A percentile compares a stretch with the other conserved stretches of the same genome.
Conservation (phyloP, 1,140 invertebrate species). For the Oscheius sp. region DNA sequence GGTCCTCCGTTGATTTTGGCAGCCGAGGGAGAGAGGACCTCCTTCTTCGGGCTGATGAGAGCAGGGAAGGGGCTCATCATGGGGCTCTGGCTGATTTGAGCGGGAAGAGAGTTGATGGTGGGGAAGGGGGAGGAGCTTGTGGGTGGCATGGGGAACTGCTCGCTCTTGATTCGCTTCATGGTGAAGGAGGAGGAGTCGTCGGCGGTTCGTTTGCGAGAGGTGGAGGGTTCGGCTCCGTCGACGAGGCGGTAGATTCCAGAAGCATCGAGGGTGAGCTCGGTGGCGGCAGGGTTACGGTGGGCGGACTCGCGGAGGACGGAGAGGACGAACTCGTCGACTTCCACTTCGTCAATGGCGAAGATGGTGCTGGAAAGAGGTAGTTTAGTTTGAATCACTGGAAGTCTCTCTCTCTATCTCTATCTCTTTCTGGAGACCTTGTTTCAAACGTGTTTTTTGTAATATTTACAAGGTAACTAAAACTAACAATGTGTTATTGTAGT, state of each 20-base stretch:
- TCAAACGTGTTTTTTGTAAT: too few relatives aligned
- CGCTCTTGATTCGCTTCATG: not conserved
- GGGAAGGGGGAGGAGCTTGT: not conserved
- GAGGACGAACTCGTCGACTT: not conserved
- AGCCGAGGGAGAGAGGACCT: not conserved
- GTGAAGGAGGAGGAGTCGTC: not conserved
- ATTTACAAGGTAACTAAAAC: too few relatives aligned
- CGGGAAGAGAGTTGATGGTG: not conserved
- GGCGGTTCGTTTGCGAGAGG: not conserved
- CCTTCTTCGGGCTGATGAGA: not conserved
- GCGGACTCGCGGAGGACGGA: not conserved
- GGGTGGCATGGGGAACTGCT: conserved; percentile 1
- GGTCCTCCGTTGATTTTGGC: too few relatives aligned
- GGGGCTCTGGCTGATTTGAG: not conserved
- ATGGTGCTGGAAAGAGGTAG: not conserved
- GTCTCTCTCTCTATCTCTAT: too few relatives aligned
- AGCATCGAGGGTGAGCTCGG: not conserved
- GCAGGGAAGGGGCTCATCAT: too few relatives aligned
- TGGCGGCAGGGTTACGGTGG: not conserved
- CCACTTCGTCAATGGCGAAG: not conserved
- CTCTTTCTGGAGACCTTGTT: too few relatives aligned
- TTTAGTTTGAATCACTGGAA: not conserved
- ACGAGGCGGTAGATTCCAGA: not conserved
- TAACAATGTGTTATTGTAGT: too few relatives aligned
- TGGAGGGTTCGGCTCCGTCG: not conserved